Evolutionary conservation across 1,140 invertebrate genomes (phyloP), one percentile per base, ranked within the genome.

Genomic region (Aricia agestis): DNA sequence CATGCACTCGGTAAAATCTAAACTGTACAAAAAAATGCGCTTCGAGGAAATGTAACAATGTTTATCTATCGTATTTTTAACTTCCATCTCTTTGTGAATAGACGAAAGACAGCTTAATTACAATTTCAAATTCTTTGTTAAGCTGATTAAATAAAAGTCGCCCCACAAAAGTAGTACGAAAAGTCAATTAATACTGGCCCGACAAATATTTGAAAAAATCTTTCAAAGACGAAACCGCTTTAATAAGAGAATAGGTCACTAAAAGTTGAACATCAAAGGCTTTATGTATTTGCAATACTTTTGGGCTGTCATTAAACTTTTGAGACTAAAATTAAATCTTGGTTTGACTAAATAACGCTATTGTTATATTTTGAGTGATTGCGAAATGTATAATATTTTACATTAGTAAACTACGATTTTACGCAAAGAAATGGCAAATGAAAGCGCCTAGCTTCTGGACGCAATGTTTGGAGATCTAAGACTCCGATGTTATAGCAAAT

Each of bases 71-170:
- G 5, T 63, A 63, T 63, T 63, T 19, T 19, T 11, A 19, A 63
- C 3, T 63, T 7, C 10, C 59, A 66, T 67, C 69, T 73, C 68
- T 73, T 73, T 70, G 59, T 19, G n/a, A 18, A 59, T 59, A 31
- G 59, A 4, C 59, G 17, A 63, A 17, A 63, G 18, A 70, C 52
- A 32, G 63, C 36, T 58, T 69, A 69, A 61, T 63, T 69, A 19
- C 67, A 68, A 68, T 68, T 68, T 42, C 17, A 18, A 52, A 45
- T 42, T 52, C 67, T 68, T 45, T 52, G 67, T 45, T 68, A 68
- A 57, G 41, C 32, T 10, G 19, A 42, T 19, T 52, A 19, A 63
- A 63, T 63, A 63, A 63, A 63, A 19, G 59, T 63, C 59, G 7
- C n/a, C 5, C 59, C 59, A 18, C 18, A 25, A 63, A 63, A 63